Base-by-base conservation (phyloP, 2,113 vertebrate species). In the Podarcis muralis region DNA sequence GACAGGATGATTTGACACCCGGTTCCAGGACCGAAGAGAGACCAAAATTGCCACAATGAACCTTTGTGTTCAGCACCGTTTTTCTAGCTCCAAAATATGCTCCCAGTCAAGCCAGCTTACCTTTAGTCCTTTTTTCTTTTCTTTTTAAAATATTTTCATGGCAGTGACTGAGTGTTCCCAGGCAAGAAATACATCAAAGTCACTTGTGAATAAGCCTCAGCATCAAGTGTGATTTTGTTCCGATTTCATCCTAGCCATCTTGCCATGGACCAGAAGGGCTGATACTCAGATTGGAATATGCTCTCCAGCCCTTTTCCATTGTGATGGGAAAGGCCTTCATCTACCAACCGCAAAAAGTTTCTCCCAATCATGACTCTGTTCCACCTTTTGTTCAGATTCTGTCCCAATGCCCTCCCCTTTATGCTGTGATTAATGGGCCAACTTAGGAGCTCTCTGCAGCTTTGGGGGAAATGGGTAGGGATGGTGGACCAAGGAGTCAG, bases 141-240 rank as follows among this genome's bases (percentile, higher is more conserved):
- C 43, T 43, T 43, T 43, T 43, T 7, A 1, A 43, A 65, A 7
- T 0, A 48, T 66, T 86, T 77, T 1, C 32, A 62, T 59, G 78
- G 66, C 66, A 43, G 27, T 5, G 35, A 3, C 53, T 22, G 72
- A 15, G 27, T n/a, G 15, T 0, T 7, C 43, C 25, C 83, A 6
- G 12, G 16, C 12, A 76, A 18, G 22, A 23, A 0, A 2, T 0
- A 0, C 1, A 1, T 2, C 4, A 3, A 71, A 92, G 32, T 20
- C 57, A 30, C 3, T 0, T 22, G 1, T 2, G 86, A 0, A 2
- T 0, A 7, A 78, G 9, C 9, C 8, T 23, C 71, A 0, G 0
- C 0, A 1, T 0, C 1, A 7, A 57, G 66, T 7, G 32, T 6
- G 30, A 40, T 84, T 74, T 57, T 15, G 37, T 57, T 32, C 30